A percentile compares a stretch with the other conserved stretches of the same genome.
Conservation (phyloP, 2,113 vertebrate genomes). For the Nibea albiflora region DNA sequence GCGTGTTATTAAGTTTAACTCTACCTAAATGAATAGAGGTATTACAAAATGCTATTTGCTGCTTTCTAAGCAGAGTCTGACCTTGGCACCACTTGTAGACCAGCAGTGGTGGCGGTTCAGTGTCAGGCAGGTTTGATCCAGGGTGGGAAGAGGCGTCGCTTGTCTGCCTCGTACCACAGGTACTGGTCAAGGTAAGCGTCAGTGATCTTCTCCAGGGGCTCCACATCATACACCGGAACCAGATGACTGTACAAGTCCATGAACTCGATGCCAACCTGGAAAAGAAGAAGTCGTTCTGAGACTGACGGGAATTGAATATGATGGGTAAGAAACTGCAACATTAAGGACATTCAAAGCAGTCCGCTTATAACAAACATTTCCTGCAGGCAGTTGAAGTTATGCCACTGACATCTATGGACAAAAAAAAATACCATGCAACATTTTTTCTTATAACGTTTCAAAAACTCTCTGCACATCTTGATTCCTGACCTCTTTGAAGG, state of each 20-base stretch:
- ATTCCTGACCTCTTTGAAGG: constrained; percentile 94
- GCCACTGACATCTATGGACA: no score
- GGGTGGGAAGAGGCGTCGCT: constrained; percentile 95
- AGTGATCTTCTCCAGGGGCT: constrained; percentile 98
- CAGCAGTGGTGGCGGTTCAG: constrained; percentile 95
- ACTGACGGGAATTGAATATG: neutral
- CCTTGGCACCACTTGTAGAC: constrained; percentile 99
- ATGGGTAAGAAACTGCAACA: neutral
- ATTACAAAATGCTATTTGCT: neutral
- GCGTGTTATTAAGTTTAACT: neutral
- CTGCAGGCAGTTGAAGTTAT: neutral
- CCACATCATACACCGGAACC: constrained; percentile 98
- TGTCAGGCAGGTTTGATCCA: constrained; percentile 99
- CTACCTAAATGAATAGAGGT: no score
- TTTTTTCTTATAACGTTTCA: neutral
- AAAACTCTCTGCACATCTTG: neutral
- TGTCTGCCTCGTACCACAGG: constrained; percentile 98
- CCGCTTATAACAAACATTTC: neutral
- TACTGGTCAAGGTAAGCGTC: constrained; percentile 99
- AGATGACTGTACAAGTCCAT: constrained; percentile 99
- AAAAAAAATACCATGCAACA: no score
- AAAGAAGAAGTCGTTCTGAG: constrained; percentile 2
- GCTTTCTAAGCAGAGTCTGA: constrained; percentile 57
- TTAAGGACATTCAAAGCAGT: neutral
- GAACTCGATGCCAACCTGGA: constrained; percentile 98